Evolutionary conservation across 2,797 vertebrate species (phyloP), one percentile per base, ranked within the genome.

Genomic region (Phyllotis vaccarum): DNA sequence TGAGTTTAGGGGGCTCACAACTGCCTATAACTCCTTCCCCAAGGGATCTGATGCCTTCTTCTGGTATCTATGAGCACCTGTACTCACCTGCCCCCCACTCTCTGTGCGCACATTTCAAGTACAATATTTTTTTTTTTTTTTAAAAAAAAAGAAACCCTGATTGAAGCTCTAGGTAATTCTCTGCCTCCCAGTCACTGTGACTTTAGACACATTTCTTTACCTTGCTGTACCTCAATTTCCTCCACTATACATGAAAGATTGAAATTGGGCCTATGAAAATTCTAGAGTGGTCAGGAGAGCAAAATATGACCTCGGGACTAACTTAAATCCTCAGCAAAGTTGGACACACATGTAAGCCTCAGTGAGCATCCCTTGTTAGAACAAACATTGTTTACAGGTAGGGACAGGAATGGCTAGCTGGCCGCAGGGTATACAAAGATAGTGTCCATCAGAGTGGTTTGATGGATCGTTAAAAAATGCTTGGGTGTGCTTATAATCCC

Each of bases 181-280:
- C 13, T 10, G 11, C 76, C 54, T 80, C 54, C 66, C 79, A 85
- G 29, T 86, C 60, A 68, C 11, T 64, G 56, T 81, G 89, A 86
- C 1, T 37, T 86, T 86, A 31, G 22, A 75, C 43, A 75, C 22
- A 78, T 16, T 90, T 89, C 34, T 94, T 70, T 80, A 91, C 3
- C 58, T 92, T 56, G 88, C 74, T 95, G 27, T 70, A 6, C 5
- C 54, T 90, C 43, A n/a, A n/a, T 91, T 92, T 78, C 46, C 86
- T 95, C 27, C 66, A 34, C 75, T 86, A 9, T 75, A 76, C 88
- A 68, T 9, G 34, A 52, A 31, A 3, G 5, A 3, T 62, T 94
- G 22, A 58, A 46, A 70, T 22, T 85, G 58, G 89, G 13, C 40
- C 92, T 85, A 37, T 46, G 60, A 64, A 86, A 52, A 54, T 75